phyloP scores from a whole-genome alignment of 2,888 invertebrate genomes.

The Drosophila mimica region DNA sequence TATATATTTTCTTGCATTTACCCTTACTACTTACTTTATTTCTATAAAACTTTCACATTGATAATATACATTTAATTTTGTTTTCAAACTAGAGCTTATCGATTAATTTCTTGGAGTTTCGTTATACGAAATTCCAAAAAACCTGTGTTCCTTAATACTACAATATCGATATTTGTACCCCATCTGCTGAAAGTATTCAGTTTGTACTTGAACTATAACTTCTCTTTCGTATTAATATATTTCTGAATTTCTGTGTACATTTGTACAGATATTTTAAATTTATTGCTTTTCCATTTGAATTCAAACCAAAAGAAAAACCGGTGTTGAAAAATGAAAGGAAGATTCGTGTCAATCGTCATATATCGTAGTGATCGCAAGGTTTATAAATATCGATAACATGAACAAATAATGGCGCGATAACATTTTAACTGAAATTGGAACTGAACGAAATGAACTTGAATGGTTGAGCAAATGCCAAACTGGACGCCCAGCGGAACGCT shows the following conservation, averaged over 20 bases:
- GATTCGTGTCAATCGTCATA: not conserved
- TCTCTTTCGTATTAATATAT: not conserved
- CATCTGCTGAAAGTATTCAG: not conserved
- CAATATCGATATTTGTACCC: conserved; percentile 1
- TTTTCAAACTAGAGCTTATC: not conserved
- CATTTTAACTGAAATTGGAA: conserved; percentile 17
- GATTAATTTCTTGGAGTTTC: not conserved
- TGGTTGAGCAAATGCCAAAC: conserved; percentile 14
- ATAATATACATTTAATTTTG: not conserved
- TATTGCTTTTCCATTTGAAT: conserved; percentile 1
- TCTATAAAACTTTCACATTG: not conserved
- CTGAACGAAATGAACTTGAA: conserved; percentile 29
- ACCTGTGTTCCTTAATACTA: not conserved
- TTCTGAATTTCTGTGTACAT: not conserved
- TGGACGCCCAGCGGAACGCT: conserved; percentile 46
- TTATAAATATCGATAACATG: conserved; percentile 12
- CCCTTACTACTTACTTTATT: not conserved
- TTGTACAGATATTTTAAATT: not conserved
- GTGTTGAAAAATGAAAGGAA: not conserved
- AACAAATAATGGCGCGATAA: conserved; percentile 8
- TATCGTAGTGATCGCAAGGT: conserved; percentile 6
- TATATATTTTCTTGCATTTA: not conserved
- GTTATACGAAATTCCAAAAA: not conserved
- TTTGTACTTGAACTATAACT: not conserved
- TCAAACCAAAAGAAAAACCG: not conserved